Evolutionary conservation across 2,797 vertebrate species (phyloP).

Genomic region (Cyclura pinguis): DNA sequence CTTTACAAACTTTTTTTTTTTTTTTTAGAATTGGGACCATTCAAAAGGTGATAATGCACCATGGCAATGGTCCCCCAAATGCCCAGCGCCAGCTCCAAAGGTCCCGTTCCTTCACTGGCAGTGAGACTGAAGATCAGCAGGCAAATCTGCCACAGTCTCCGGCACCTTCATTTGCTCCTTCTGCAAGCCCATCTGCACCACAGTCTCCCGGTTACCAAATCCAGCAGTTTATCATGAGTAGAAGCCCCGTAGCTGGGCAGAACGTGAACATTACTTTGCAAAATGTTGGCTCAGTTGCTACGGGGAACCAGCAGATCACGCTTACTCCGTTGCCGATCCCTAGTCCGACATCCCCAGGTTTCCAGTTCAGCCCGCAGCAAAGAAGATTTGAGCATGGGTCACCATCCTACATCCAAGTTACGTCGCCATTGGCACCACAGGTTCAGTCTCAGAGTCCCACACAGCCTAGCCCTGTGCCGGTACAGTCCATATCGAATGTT

Average conservation of each 20-base stretch:
- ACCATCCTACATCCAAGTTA: constrained; percentile 94
- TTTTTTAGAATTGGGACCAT: constrained; percentile 62
- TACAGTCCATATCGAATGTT: constrained; percentile 84
- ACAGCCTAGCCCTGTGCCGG: constrained; percentile 89
- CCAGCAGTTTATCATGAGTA: constrained; percentile 90
- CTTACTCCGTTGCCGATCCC: constrained; percentile 91
- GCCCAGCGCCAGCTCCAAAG: constrained; percentile 94
- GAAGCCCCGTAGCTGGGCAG: constrained; percentile 90
- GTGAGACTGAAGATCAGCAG: constrained; percentile 88
- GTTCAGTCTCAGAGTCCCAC: constrained; percentile 96
- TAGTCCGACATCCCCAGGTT: constrained; percentile 91
- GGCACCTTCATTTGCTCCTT: constrained; percentile 90
- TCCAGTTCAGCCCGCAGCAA: constrained; percentile 92
- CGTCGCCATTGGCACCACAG: constrained; percentile 91
- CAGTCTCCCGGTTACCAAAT: constrained; percentile 96
- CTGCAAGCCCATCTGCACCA: constrained; percentile 93
- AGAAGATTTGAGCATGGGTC: constrained; percentile 93
- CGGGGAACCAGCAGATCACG: constrained; percentile 93
- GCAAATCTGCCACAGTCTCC: constrained; percentile 91
- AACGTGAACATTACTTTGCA: constrained; percentile 97
- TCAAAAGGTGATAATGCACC: constrained; percentile 92
- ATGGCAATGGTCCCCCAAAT: constrained; percentile 95
- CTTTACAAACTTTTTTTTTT: constrained; percentile 45
- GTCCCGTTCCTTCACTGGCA: constrained; percentile 91
- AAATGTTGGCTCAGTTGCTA: constrained; percentile 90